These are phyloP conservation scores for Sebastes umbrosus DNA, from an alignment of 2,797 vertebrate genomes.

Conservation along the genomic window DNA sequence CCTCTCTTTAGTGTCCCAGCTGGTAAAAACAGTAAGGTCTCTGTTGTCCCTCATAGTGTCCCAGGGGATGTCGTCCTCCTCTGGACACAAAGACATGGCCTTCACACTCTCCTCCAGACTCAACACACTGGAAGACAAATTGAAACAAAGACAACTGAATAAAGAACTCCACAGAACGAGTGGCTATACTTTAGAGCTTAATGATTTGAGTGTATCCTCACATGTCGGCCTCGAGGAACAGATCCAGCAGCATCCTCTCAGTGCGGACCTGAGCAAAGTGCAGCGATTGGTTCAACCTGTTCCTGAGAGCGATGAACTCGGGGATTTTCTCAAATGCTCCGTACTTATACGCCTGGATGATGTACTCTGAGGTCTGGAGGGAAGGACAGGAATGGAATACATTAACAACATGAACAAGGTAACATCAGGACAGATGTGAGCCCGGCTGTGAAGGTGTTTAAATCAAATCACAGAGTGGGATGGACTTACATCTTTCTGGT, in stretches of 20 bases:
- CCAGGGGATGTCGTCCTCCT: conserved; percentile 98
- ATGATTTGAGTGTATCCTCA: conserved; percentile 72
- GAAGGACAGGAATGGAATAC: no score
- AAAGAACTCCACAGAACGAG: not conserved
- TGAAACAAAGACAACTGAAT: not conserved
- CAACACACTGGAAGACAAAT: conserved; percentile 61
- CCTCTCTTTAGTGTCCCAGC: conserved; percentile 94
- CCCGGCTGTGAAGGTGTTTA: not conserved
- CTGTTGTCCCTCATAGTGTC: conserved; percentile 93
- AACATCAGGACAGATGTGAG: not conserved
- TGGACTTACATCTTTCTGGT: conserved; percentile 99
- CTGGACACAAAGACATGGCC: conserved; percentile 94
- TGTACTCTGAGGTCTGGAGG: conserved; percentile 98
- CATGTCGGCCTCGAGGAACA: conserved; percentile 96
- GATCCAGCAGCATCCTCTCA: conserved; percentile 94
- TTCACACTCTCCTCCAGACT: conserved; percentile 96
- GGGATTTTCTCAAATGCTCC: conserved; percentile 99
- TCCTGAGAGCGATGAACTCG: conserved; percentile 97
- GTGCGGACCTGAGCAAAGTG: conserved; percentile 98
- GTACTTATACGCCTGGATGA: conserved; percentile 99
- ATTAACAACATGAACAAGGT: not conserved
- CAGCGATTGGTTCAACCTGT: conserved; percentile 94
- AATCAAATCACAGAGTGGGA: not conserved
- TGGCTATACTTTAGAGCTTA: rapidly evolving
- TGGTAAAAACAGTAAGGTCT: conserved; percentile 94